Conservation (phyloP, 2,113 vertebrate genomes). For the Vireo altiloquus region DNA sequence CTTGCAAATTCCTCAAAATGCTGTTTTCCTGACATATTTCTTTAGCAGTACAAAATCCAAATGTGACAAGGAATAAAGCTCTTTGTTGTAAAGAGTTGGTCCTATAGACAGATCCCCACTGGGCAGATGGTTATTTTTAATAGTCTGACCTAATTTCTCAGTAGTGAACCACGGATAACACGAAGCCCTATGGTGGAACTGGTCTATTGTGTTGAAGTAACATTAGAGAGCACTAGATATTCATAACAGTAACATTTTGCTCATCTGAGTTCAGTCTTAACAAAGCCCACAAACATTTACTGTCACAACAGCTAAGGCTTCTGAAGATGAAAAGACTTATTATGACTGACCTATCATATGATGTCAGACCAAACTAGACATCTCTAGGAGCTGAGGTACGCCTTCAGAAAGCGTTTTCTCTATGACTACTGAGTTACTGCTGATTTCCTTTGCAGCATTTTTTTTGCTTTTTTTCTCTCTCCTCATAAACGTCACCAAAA, state of each 20-base stretch:
- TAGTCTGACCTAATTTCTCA: slow-evolving; percentile 66
- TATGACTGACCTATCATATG: not conserved
- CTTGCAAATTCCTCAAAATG: not conserved
- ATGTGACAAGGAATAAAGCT: slow-evolving; percentile 37
- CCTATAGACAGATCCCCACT: slow-evolving; percentile 40
- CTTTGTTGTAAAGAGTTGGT: slow-evolving; percentile 10
- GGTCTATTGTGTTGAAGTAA: not conserved
- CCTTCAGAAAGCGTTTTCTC: not conserved
- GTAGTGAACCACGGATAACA: slow-evolving; percentile 37
- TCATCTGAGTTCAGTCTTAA: not conserved
- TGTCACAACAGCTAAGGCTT: not conserved
- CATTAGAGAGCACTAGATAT: not conserved
- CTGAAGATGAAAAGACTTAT: not conserved
- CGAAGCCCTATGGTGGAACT: slow-evolving; percentile 9
- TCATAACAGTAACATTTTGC: not conserved
- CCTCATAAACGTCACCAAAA: not conserved
- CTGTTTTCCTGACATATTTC: slow-evolving; percentile 18
- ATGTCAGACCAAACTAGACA: not conserved
- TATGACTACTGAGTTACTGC: not conserved
- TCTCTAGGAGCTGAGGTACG: not conserved
- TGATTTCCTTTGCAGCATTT: not conserved
- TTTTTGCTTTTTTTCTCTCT: not conserved
- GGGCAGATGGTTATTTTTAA: slow-evolving; percentile 69
- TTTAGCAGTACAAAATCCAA: not conserved
- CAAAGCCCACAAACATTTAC: not conserved